A percentile compares a stretch with the other conserved stretches of the same genome.
Conservation (phyloP, 35 echinoderm and acorn worm genomes). For the Eucidaris tribuloides region DNA sequence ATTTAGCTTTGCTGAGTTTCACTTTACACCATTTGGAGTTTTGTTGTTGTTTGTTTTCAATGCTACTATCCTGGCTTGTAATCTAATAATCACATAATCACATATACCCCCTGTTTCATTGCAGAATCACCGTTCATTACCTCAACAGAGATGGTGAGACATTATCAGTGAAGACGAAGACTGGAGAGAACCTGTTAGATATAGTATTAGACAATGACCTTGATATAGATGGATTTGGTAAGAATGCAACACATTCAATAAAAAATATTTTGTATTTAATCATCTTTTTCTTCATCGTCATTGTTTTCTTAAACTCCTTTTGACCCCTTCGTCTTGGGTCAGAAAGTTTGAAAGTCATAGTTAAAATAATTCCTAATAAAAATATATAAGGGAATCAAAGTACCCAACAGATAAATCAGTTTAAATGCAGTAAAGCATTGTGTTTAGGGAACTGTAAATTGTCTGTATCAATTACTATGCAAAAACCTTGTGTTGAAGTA, state of each 20-base stretch:
- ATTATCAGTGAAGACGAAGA: slow-evolving; percentile 63
- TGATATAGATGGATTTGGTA: slow-evolving; percentile 96
- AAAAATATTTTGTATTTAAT: not conserved
- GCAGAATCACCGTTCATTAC: too few species aligned
- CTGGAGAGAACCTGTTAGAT: slow-evolving; percentile 85
- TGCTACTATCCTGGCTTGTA: too few species aligned
- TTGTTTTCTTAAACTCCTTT: not conserved
- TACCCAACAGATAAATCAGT: not conserved
- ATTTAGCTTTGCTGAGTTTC: too few species aligned
- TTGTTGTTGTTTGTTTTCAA: too few species aligned
- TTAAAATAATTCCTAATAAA: not conserved
- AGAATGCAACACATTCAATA: not conserved
- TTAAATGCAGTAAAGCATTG: too few species aligned
- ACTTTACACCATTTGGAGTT: too few species aligned
- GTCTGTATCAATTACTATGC: too few species aligned
- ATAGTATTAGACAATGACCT: slow-evolving; percentile 93
- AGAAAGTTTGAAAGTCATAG: too few species aligned
- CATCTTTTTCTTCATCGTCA: not conserved
- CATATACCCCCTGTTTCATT: too few species aligned
- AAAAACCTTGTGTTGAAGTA: too few species aligned
- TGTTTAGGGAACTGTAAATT: too few species aligned
- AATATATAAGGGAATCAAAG: not conserved
- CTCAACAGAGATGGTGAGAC: slow-evolving; percentile 70
- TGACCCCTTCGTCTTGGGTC: not conserved
- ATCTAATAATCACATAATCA: too few species aligned